A percentile compares a stretch with the other conserved stretches of the same genome.
Conservation (phyloP, 2,113 vertebrate genomes). For the Lamprotornis superbus region DNA sequence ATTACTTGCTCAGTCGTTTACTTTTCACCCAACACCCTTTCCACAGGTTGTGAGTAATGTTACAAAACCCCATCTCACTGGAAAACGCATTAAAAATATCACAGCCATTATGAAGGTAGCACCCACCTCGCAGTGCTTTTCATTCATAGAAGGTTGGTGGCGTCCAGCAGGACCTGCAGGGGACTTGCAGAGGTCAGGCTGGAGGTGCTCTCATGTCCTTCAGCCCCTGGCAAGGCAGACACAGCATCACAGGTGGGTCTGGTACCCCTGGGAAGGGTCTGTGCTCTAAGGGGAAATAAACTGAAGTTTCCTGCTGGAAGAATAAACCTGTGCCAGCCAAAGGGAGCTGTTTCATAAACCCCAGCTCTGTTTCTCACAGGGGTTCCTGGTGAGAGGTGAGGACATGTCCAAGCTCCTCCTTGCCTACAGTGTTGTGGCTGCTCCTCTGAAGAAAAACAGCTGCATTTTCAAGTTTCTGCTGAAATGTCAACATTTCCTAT, state of each 20-base stretch:
- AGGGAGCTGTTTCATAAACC: rapidly evolving
- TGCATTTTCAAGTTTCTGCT: background rate
- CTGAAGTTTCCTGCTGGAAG: background rate
- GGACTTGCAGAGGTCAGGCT: background rate
- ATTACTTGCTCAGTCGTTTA: background rate
- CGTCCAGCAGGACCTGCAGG: background rate
- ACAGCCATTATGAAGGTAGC: background rate
- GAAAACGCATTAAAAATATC: background rate
- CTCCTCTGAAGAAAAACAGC: background rate
- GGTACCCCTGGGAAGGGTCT: background rate
- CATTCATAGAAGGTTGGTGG: background rate
- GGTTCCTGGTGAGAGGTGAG: rapidly evolving
- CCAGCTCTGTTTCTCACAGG: rapidly evolving
- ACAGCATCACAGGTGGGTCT: rapidly evolving
- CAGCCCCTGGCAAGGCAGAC: background rate
- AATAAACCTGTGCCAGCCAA: rapidly evolving
- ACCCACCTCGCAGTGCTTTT: rapidly evolving
- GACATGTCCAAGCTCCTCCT: rapidly evolving
- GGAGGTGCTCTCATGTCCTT: background rate
- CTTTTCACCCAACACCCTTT: background rate
- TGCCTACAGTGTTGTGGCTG: background rate
- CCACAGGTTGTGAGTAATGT: background rate
- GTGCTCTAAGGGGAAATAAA: background rate
- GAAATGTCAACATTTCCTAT: background rate
- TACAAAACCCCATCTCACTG: background rate